Percentiles rank a stretch among this genome's conserved stretches.
Evolutionary conservation across 2,113 vertebrate genomes (phyloP).

Genomic region (Sialia sialis): DNA sequence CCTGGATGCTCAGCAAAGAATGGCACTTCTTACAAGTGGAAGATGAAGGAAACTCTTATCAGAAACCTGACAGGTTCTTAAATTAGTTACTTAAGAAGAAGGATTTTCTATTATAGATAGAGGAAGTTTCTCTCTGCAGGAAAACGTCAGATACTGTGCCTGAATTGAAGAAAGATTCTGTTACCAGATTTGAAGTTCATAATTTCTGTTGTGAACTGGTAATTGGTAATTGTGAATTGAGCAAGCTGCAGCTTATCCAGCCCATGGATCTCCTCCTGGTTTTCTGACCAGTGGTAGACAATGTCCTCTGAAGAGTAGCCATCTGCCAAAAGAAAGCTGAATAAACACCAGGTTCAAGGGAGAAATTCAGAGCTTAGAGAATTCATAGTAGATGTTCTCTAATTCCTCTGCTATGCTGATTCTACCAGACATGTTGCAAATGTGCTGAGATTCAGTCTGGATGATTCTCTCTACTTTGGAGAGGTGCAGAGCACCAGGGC

Average conservation of each 20-base stretch:
- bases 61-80: not conserved
- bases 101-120: not conserved
- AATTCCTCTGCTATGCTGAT: not conserved
- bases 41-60: not conserved
- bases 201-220: slow-evolving; percentile 88
- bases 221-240: slow-evolving; percentile 95
- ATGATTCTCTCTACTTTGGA: not conserved
- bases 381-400: not conserved
- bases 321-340: slow-evolving; percentile 74
- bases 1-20: not conserved
- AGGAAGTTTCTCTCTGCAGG: not conserved
- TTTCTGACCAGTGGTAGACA: slow-evolving; percentile 95
- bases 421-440: not conserved
- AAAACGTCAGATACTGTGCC: not conserved
- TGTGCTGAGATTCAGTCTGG: not conserved
- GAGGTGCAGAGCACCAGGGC: not conserved
- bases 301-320: slow-evolving; percentile 98
- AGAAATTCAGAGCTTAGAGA: not conserved
- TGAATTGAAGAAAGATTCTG: not conserved
- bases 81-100: not conserved
- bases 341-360: not conserved
- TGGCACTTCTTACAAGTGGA: not conserved
- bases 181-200: slow-evolving; percentile 97
- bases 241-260: slow-evolving; percentile 94
- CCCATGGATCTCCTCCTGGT: slow-evolving; percentile 91